A percentile compares a stretch with the other conserved stretches of the same genome.
Conservation (phyloP, 2,888 invertebrate species). For the Cosmia trapezina region DNA sequence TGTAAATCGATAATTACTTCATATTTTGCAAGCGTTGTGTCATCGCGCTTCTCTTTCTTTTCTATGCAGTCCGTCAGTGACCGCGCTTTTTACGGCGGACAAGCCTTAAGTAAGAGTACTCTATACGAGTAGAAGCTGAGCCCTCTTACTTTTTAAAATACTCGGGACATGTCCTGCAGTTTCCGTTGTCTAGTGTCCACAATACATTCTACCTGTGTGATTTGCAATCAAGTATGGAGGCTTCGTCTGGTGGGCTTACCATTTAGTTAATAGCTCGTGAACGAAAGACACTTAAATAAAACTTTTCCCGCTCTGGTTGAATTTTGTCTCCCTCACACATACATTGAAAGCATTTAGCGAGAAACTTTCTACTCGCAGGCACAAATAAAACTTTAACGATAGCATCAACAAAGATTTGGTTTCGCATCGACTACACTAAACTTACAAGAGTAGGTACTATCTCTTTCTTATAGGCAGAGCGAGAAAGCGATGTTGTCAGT, state of each 20-base stretch:
- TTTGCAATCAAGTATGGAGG: not conserved
- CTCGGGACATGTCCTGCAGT: not conserved
- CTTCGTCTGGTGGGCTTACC: not conserved
- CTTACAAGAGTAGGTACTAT: too few species aligned
- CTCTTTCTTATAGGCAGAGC: too few species aligned
- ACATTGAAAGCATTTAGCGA: constrained; percentile 19
- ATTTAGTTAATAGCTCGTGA: not conserved
- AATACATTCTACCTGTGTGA: not conserved
- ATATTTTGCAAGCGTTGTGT: too few species aligned
- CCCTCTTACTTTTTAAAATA: not conserved
- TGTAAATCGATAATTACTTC: too few species aligned
- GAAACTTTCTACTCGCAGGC: not conserved
- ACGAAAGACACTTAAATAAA: not conserved
- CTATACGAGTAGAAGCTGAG: too few species aligned
- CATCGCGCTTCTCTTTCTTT: too few species aligned
- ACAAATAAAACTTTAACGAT: not conserved
- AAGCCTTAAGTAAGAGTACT: too few species aligned
- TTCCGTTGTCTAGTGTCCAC: not conserved
- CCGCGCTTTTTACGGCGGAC: too few species aligned
- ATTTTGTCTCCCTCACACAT: not conserved
- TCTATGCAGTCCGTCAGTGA: too few species aligned
- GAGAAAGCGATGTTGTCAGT: too few species aligned
- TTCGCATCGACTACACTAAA: not conserved
- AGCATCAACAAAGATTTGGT: not conserved
- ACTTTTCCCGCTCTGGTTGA: constrained; percentile 11